Conservation (phyloP, 2,888 invertebrate species). For the Sycophila texana region DNA sequence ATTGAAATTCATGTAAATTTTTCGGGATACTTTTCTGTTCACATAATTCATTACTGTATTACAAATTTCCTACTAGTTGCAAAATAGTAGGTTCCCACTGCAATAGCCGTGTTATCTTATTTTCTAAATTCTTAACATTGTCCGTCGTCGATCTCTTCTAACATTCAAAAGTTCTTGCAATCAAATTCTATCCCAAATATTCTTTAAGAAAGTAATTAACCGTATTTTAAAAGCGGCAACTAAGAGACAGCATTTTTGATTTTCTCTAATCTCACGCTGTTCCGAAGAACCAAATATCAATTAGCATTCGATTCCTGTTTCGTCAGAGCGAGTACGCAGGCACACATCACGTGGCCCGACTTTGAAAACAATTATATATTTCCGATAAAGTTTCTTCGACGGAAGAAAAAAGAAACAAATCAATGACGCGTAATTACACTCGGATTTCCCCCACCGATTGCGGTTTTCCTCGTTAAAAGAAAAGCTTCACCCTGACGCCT, state of each 20-base stretch:
- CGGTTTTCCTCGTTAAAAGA: slow-evolving; percentile 12
- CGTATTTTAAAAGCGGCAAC: neutral
- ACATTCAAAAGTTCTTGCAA: too few relatives aligned
- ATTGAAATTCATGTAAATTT: too few relatives aligned
- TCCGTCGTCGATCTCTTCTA: too few relatives aligned
- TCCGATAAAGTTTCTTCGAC: slow-evolving; percentile 37
- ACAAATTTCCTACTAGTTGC: too few relatives aligned
- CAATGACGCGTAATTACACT: slow-evolving; percentile 38
- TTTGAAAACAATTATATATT: slow-evolving; percentile 46
- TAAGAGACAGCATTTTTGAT: neutral
- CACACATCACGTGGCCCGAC: slow-evolving; percentile 26
- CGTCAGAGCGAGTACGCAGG: slow-evolving; percentile 45
- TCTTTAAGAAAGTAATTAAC: too few relatives aligned
- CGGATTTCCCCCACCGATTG: neutral
- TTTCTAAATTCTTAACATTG: too few relatives aligned
- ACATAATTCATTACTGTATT: too few relatives aligned
- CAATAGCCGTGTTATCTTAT: too few relatives aligned
- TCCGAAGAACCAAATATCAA: slow-evolving; percentile 11
- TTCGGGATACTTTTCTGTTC: too few relatives aligned
- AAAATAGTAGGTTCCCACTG: too few relatives aligned
- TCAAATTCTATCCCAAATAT: too few relatives aligned
- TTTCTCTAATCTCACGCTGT: neutral
- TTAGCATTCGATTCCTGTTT: slow-evolving; percentile 33
- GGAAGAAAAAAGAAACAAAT: slow-evolving; percentile 15
- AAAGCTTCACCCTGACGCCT: slow-evolving; percentile 1